These are phyloP conservation scores for Mungos mungo DNA, from an alignment of 2,113 vertebrate species.

Conservation along the genomic window DNA sequence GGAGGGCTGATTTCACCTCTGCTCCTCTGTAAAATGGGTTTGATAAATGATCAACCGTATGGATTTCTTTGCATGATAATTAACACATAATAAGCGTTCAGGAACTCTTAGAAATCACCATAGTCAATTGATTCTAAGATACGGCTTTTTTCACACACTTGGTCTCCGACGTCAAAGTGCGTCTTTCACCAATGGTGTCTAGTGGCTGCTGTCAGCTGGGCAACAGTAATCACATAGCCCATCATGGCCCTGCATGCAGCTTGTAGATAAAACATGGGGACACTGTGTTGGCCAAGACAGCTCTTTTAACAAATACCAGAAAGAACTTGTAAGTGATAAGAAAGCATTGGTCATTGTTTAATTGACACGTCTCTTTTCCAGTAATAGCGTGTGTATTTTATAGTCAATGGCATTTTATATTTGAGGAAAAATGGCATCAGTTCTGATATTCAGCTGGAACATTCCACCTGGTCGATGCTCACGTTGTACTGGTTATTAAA, in stretches of 20 bases:
- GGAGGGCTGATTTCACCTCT: not conserved
- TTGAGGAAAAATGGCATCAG: not conserved
- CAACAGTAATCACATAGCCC: not conserved
- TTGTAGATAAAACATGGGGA: not conserved
- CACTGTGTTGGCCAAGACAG: not conserved
- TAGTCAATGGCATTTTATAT: not conserved
- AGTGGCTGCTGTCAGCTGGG: not conserved
- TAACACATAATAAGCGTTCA: not conserved
- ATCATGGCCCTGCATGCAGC: not conserved
- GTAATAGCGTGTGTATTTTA: not conserved
- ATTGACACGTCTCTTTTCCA: not conserved
- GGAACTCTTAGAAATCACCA: not conserved
- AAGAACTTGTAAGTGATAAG: not conserved
- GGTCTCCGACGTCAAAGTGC: not conserved
- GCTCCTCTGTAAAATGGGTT: conserved; percentile 20
- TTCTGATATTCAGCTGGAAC: not conserved
- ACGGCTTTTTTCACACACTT: not conserved
- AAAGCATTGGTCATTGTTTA: not conserved
- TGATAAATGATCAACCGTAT: not conserved
- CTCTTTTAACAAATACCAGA: not conserved
- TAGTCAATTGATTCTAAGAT: not conserved
- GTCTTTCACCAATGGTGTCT: not conserved
- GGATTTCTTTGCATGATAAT: not conserved
- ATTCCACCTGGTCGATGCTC: not conserved
- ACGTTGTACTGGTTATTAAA: not conserved